These are phyloP conservation scores for Porites divaricata DNA, from an alignment of 92 coral and sea anemone species.

Conservation along the genomic window DNA sequence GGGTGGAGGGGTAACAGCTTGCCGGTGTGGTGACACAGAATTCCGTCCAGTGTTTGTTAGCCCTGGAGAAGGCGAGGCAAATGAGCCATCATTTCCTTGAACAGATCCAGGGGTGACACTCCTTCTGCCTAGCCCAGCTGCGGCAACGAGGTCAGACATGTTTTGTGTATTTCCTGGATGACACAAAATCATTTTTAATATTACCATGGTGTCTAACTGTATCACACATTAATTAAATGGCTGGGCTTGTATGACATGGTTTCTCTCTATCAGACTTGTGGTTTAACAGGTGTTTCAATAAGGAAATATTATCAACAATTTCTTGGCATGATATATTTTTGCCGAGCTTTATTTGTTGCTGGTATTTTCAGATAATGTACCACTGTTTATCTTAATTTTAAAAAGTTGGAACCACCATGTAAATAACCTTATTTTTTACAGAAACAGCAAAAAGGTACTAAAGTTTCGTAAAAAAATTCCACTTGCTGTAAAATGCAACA, in stretches of 20 bases:
- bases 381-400: too few species aligned
- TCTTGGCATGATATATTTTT: background rate
- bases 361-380: background rate
- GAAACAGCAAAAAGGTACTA: background rate
- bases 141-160: constrained; percentile 89
- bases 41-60: constrained; percentile 66
- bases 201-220: background rate
- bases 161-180: constrained; percentile 62
- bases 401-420: constrained; percentile 24
- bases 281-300: too few species aligned
- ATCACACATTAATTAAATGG: background rate
- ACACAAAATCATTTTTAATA: constrained; percentile 14
- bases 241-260: background rate
- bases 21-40: constrained; percentile 87
- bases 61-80: constrained; percentile 68
- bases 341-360: background rate
- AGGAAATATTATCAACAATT: background rate
- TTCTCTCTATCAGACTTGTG: too few species aligned
- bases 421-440: too few species aligned
- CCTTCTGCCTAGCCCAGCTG: constrained; percentile 74
- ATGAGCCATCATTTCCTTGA: constrained; percentile 67
- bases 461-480: background rate
- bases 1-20: constrained; percentile 52
- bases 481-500: background rate
- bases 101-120: constrained; percentile 57